These are phyloP conservation scores for Gastracanthus pulcherrimus DNA, from an alignment of 2,888 invertebrate species.

Conservation along the genomic window DNA sequence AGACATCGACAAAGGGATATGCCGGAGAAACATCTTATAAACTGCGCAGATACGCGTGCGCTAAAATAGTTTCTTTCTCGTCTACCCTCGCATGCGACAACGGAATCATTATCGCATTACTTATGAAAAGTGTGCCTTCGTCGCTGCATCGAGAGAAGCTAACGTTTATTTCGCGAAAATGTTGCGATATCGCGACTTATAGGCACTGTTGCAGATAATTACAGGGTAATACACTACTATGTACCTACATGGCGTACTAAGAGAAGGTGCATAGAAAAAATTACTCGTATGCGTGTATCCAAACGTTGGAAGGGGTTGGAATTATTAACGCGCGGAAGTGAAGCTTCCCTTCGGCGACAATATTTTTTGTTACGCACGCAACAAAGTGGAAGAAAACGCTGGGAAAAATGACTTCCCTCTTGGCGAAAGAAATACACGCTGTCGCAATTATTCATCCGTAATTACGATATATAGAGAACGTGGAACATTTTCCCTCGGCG, in stretches of 20 bases:
- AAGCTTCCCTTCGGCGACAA: not conserved
- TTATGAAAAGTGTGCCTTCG: not conserved
- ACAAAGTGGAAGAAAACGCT: not conserved
- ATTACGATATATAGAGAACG: slow-evolving; percentile 7
- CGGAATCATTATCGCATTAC: not conserved
- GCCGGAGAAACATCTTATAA: not conserved
- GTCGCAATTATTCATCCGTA: slow-evolving; percentile 27
- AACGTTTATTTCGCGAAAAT: not conserved
- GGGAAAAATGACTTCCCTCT: not conserved
- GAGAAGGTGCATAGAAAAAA: slow-evolving; percentile 37
- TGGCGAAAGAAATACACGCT: slow-evolving; percentile 2
- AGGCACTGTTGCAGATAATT: not conserved
- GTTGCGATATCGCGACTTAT: not conserved
- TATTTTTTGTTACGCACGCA: slow-evolving; percentile 21
- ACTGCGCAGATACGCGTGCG: not conserved
- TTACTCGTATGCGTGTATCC: slow-evolving; percentile 22
- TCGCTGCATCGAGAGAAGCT: not conserved
- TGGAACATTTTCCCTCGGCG: not conserved
- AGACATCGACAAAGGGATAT: not conserved
- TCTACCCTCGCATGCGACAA: not conserved
- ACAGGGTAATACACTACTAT: not conserved
- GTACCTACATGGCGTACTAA: not conserved
- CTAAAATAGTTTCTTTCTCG: not conserved
- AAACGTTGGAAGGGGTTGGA: not conserved
- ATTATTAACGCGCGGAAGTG: slow-evolving; percentile 25